phyloP scores from a whole-genome alignment of 1,140 invertebrate species.

The Geopemphigus sp. region DNA sequence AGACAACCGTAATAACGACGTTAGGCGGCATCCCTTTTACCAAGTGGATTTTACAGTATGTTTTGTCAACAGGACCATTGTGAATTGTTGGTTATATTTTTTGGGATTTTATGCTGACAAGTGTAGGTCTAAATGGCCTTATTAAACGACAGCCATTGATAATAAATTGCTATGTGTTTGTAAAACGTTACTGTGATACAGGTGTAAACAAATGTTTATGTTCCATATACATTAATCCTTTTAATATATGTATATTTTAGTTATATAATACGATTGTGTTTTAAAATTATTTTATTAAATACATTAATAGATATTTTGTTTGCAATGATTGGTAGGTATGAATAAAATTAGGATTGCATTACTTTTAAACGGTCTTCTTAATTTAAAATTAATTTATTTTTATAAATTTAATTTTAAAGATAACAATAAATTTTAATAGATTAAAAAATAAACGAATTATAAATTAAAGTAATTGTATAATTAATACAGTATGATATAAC shows the following conservation, averaged over 20 bases:
- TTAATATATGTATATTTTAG: neutral
- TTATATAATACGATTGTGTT: neutral
- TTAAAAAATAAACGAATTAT: too few relatives aligned
- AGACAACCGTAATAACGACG: conserved; percentile 38
- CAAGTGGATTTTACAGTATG: neutral
- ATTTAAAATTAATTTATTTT: neutral
- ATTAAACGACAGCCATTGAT: conserved; percentile 24
- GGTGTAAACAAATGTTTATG: conserved; percentile 3
- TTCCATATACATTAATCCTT: neutral
- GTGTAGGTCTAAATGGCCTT: neutral
- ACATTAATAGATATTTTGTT: neutral
- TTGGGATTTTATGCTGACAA: conserved; percentile 35
- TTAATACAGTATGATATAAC: too few relatives aligned
- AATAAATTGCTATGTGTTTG: conserved; percentile 13
- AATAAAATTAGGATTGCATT: neutral
- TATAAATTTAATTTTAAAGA: neutral
- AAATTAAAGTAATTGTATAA: too few relatives aligned
- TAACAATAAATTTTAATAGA: too few relatives aligned
- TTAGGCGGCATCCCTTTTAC: conserved; percentile 38
- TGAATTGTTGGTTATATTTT: conserved; percentile 26
- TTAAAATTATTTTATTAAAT: neutral
- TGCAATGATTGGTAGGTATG: neutral
- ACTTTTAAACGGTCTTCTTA: neutral
- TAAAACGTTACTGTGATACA: neutral
- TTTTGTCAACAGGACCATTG: conserved; percentile 38